Evolutionary conservation across 1,140 invertebrate species (phyloP), one percentile per base, ranked within the genome.

Genomic region (Eubasilissa regina): DNA sequence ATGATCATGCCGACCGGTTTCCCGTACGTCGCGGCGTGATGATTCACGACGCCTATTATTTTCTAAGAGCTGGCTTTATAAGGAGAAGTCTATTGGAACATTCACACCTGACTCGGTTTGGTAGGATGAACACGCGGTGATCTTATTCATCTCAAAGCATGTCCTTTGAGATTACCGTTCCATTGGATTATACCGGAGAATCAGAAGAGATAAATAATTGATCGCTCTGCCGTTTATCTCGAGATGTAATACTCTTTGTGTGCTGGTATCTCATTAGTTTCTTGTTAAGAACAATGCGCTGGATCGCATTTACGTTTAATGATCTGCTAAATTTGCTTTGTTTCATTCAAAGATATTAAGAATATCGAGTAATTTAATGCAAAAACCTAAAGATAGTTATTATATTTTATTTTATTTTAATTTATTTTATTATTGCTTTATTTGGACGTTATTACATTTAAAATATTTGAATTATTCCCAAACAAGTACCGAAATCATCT

Each of bases 11-110:
- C 60, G 8, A 64, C 25, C 35, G 60, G 60, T 43, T 64, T n/a
- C 19, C 60, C 35, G 19, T 21, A 1, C 0, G 60, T 13, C 60
- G 9, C 35, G 35, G 19, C 0, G 11, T 15, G 35, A 35, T 64
- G 60, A 64, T 64, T 64, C 60, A 64, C 15, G 19, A 10, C 35
- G 60, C 60, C 21, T 35, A 64, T 64, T 58, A 21, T 58, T 25
- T 64, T 25, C 60, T 25, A 64, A 64, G 48, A 51, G 60, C 66
- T 70, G 66, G 35, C 66, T 70, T 70, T 70, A 70, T 70, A 47
- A 70, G 66, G 66, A 70, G 43, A 47, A 13, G 21, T 48, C n/a
- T 48, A 70, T 64, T 64, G 66, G 47, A 21, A 70, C 66, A 70
- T 70, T 47, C 66, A 21, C 43, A 70, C 66, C 66, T 70, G 66